Percentiles rank a stretch among this genome's conserved stretches.
phyloP scores from a whole-genome alignment of 2,797 vertebrate genomes.

The Anableps anableps region DNA sequence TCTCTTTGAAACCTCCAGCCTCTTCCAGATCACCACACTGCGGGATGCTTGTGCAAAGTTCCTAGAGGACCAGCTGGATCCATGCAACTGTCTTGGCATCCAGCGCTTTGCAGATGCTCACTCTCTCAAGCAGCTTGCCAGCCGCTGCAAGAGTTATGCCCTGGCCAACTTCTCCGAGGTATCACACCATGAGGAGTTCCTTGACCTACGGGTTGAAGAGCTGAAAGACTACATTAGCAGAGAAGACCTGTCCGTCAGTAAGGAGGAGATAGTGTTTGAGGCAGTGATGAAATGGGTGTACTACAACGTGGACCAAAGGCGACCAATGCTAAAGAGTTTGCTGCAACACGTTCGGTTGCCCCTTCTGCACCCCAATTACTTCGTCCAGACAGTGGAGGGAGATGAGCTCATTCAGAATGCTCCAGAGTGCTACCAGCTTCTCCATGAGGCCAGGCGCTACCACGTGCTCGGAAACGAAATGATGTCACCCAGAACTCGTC shows the following conservation, averaged over 20 bases:
- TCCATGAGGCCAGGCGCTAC: constrained; percentile 96
- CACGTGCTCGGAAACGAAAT: constrained; percentile 99
- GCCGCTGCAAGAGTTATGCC: constrained; percentile 89
- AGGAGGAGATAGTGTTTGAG: constrained; percentile 96
- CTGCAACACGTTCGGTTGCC: constrained; percentile 95
- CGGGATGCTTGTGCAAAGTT: constrained; percentile 97
- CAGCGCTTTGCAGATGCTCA: constrained; percentile 95
- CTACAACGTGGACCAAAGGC: constrained; percentile 85
- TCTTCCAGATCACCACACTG: constrained; percentile 93
- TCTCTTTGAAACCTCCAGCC: constrained; percentile 95
- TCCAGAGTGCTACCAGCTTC: constrained; percentile 94
- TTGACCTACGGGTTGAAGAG: constrained; percentile 91
- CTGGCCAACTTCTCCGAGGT: constrained; percentile 93
- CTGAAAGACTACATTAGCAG: constrained; percentile 93
- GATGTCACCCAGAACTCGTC: constrained; percentile 97
- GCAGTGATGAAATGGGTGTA: constrained; percentile 98
- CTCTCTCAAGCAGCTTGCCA: constrained; percentile 92
- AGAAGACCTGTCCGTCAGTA: constrained; percentile 90
- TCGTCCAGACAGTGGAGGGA: constrained; percentile 97
- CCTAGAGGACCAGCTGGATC: constrained; percentile 96
- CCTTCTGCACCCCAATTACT: constrained; percentile 96
- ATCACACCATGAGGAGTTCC: constrained; percentile 95
- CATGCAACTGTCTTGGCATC: constrained; percentile 97
- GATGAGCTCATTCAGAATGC: constrained; percentile 96
- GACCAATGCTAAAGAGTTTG: constrained; percentile 89